Evolutionary conservation across 1,140 invertebrate species (phyloP), one percentile per base, ranked within the genome.

Genomic region (Heliothis subflexa): DNA sequence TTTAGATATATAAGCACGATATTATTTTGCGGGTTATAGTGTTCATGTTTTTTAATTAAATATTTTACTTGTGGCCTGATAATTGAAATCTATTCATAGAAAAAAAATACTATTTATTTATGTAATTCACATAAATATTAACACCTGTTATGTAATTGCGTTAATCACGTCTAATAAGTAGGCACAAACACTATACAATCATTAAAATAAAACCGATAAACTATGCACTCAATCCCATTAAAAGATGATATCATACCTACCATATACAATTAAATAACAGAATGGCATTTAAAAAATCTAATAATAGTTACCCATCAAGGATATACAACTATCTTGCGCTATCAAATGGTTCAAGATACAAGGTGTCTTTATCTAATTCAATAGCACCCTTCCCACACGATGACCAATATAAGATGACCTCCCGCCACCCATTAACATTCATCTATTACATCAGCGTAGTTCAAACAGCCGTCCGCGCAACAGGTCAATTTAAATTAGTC

Each of bases 321-420:
- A 77, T 66, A 66, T 50, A 66, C 62, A 66, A 83, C 79, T 81
- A 87, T 86, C 83, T 82, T 66, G 81, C 85, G 80, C 81, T 82
- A 87, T 88, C 87, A 84, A 74, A 85, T 88, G 83, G 86, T 88
- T 88, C 89, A 88, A 78, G 81, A 85, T 83, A 83, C 88, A 88
- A 89, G 88, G 85, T 83, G 82, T 82, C 78, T 83, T 89, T 89
- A 88, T 91, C 88, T 84, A 77, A 62, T 85, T 85, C 81, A 88
- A 84, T 86, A 81, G 79, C 86, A 85, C 85, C 84, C 84, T 83
- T 81, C 81, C 74, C 81, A 57, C 64, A 70, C 25, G 40, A 61
- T 49, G 78, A 74, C 87, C 84, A 87, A 50, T 55, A 61, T 78
- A 86, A 80, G 75, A 82, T 84, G 86, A 87, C 84, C 83, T 85